Percentiles rank a stretch among this genome's conserved stretches.
Conservation (phyloP, 2,113 vertebrate species). For the Platysternon megacephalum region DNA sequence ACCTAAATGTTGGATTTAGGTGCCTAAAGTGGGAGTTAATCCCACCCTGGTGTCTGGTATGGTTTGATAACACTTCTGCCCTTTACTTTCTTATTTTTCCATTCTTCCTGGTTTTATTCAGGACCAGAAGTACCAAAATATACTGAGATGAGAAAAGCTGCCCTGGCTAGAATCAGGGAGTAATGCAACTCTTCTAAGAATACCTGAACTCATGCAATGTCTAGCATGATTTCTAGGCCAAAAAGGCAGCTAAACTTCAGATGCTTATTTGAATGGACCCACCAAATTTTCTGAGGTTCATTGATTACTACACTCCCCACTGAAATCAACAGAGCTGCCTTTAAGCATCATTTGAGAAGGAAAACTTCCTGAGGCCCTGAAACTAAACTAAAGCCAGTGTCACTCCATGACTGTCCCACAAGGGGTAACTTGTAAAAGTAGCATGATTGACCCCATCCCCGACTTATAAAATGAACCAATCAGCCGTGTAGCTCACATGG, state of each 20-base stretch:
- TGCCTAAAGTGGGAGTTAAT: not conserved
- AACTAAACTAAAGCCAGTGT: not conserved
- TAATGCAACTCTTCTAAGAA: not conserved
- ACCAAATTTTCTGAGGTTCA: not conserved
- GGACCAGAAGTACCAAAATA: not conserved
- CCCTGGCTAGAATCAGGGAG: not conserved
- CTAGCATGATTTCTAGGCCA: not conserved
- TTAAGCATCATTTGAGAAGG: fast-evolving
- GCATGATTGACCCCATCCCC: not conserved
- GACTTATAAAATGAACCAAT: not conserved
- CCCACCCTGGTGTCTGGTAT: not conserved
- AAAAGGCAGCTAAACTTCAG: not conserved
- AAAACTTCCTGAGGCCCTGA: not conserved
- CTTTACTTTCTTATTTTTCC: not conserved
- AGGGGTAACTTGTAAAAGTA: not conserved
- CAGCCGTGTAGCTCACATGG: fast-evolving
- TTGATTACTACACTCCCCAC: fast-evolving
- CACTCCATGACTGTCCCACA: not conserved
- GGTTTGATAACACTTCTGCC: no score
- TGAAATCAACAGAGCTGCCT: not conserved
- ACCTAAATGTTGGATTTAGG: not conserved
- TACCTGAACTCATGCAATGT: not conserved
- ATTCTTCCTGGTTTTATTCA: not conserved
- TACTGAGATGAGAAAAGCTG: not conserved
- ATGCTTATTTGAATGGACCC: not conserved